Conservation (phyloP, 2,113 vertebrate species). For the Coracopsis vasa region DNA sequence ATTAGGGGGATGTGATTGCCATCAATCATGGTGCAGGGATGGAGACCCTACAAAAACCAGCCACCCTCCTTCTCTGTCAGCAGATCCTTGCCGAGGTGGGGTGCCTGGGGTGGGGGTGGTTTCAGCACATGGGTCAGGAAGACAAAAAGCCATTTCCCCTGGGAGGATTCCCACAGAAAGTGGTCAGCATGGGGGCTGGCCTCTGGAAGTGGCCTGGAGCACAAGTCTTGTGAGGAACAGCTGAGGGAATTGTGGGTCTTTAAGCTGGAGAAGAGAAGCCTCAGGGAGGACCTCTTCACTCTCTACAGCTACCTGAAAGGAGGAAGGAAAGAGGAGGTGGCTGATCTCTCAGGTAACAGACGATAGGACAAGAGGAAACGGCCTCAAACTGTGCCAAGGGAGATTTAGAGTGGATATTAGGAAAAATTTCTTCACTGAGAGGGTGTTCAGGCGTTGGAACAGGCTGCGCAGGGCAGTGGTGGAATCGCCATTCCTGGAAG, state of each 20-base stretch:
- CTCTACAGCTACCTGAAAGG: neutral
- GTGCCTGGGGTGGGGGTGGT: too few species aligned
- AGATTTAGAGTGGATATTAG: neutral
- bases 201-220: neutral
- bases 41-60: neutral
- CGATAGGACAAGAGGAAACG: neutral
- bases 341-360: neutral
- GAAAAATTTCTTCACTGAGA: neutral
- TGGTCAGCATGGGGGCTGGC: neutral
- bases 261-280: neutral
- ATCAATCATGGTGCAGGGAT: rapidly evolving
- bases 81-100: rapidly evolving
- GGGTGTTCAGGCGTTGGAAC: neutral
- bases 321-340: neutral
- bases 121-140: neutral
- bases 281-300: neutral
- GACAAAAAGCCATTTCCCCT: neutral
- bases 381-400: neutral
- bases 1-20: rapidly evolving
- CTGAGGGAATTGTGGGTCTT: neutral
- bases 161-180: neutral
- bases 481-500: neutral
- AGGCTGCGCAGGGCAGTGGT: neutral
- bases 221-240: neutral
- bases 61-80: neutral